Evolutionary conservation across 2,888 invertebrate genomes (phyloP).

Genomic region (Rambutsinella grinnellia): DNA sequence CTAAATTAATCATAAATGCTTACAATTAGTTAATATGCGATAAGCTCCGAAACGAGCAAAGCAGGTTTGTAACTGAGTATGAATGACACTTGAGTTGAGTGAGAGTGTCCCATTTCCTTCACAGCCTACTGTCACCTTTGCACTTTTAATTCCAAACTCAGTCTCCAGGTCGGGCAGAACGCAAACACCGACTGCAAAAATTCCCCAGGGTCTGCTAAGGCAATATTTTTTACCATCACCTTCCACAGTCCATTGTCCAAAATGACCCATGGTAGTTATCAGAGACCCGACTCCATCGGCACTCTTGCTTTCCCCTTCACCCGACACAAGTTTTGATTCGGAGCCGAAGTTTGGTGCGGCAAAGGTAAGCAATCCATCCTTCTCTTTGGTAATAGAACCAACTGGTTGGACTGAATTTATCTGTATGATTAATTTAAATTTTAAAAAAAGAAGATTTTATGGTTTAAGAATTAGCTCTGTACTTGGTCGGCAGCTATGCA

Average conservation of each 20-base stretch:
- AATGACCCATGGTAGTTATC: background rate
- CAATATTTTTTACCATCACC: constrained; percentile 17
- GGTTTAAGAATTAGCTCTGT: background rate
- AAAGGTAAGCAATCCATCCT: constrained; percentile 9
- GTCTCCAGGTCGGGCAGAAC: constrained; percentile 17
- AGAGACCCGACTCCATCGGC: constrained; percentile 18
- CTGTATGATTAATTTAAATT: background rate
- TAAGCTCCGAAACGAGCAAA: constrained; percentile 21
- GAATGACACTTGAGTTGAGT: constrained; percentile 12
- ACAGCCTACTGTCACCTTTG: constrained; percentile 21
- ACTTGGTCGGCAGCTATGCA: constrained; percentile 36
- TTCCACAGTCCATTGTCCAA: constrained; percentile 22
- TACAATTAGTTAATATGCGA: constrained; percentile 20
- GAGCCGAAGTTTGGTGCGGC: constrained; percentile 10
- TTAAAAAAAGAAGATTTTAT: background rate
- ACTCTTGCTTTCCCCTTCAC: background rate
- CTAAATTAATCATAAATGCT: background rate
- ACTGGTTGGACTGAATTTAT: constrained; percentile 26
- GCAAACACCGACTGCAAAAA: constrained; percentile 24
- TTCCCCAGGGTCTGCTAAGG: constrained; percentile 12
- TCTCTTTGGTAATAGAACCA: constrained; percentile 6
- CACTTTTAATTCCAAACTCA: background rate
- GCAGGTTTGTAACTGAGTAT: constrained; percentile 25
- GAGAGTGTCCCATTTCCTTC: constrained; percentile 7
- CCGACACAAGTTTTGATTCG: background rate